Base-by-base conservation (phyloP, 2,113 vertebrate genomes). In the Camelus bactrianus region DNA sequence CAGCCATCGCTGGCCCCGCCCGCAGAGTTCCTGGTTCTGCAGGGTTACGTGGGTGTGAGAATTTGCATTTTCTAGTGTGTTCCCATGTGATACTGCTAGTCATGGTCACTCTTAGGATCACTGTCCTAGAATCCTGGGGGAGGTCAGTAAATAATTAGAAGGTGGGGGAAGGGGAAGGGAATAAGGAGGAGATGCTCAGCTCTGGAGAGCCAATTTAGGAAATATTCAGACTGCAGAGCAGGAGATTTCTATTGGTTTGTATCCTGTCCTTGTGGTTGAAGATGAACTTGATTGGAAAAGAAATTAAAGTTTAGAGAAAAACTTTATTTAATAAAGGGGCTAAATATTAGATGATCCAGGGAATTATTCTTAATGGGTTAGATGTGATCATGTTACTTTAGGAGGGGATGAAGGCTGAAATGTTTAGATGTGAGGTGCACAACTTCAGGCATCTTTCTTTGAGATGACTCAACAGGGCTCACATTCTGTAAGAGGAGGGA, bases 391-490 rank as follows among this genome's bases (percentile, higher is more conserved):
- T 0, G 1, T 32, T 20, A 3, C 67, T 60, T 65, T 14, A 10
- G 24, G 38, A 42, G 75, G 52, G 52, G 69, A 4, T 6, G 38
- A 50, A 60, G 82, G 22, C 16, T 0, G 54, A 52, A 0, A 20
- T 52, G 14, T 64, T 9, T 3, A 11, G 64, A 65, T n/a, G n/a
- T 32, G 6, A 35, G 28, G 60, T 0, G 7, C 12, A 1, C 1
- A 0, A 0, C 14, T 6, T 8, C 13, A 13, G 48, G 26, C 2
- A 0, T 4, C 26, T 46, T 8, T 2, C 35, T 35, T 3, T 2
- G 67, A 30, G 58, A 32, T 2, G 14, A 32, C 13, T 56, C 2
- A 3, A 0, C 15, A 0, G 20, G 2, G 1, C 16, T 19, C 2
- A 0, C 1, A 4, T 26, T 3, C 12, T 32, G 6, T 6, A 10